phyloP scores from a whole-genome alignment of 2,888 invertebrate species.

The Kuschelorhynchus macadamiae region DNA sequence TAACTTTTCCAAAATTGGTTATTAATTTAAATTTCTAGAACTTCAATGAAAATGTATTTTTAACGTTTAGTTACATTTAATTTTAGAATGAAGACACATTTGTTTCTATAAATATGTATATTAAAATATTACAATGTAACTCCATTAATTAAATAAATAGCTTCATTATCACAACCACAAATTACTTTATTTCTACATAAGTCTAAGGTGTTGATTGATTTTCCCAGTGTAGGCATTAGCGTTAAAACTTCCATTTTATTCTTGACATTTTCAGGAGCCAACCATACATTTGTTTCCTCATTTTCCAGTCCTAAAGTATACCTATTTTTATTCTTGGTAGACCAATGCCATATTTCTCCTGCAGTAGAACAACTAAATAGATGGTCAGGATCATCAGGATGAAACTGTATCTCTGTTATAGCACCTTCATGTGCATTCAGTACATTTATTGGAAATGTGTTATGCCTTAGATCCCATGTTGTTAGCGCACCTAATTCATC shows the following conservation, averaged over 20 bases:
- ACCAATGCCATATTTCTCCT: slow-evolving; percentile 94
- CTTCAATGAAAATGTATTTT: too few relatives aligned
- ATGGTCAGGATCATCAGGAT: slow-evolving; percentile 88
- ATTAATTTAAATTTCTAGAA: slow-evolving; percentile 58
- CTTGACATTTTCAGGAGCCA: slow-evolving; percentile 79
- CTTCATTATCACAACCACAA: slow-evolving; percentile 91
- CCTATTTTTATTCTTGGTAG: slow-evolving; percentile 70
- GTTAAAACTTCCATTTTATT: slow-evolving; percentile 80
- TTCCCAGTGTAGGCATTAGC: slow-evolving; percentile 81
- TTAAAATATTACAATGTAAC: slow-evolving; percentile 27
- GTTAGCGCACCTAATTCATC: slow-evolving; percentile 76
- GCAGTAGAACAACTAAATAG: slow-evolving; percentile 85
- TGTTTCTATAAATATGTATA: slow-evolving; percentile 14
- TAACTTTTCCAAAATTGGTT: slow-evolving; percentile 59
- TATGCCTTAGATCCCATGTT: slow-evolving; percentile 91
- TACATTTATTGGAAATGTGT: slow-evolving; percentile 85
- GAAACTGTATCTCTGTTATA: slow-evolving; percentile 90
- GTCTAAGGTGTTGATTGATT: slow-evolving; percentile 87
- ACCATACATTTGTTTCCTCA: slow-evolving; percentile 73
- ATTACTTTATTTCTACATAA: slow-evolving; percentile 81
- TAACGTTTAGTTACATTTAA: too few relatives aligned
- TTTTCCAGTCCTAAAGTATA: slow-evolving; percentile 48
- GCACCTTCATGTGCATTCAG: slow-evolving; percentile 82
- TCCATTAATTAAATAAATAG: slow-evolving; percentile 81
- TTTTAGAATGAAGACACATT: not conserved